Conservation (phyloP, 1,140 invertebrate genomes). For the Drosophila subpulchrella region DNA sequence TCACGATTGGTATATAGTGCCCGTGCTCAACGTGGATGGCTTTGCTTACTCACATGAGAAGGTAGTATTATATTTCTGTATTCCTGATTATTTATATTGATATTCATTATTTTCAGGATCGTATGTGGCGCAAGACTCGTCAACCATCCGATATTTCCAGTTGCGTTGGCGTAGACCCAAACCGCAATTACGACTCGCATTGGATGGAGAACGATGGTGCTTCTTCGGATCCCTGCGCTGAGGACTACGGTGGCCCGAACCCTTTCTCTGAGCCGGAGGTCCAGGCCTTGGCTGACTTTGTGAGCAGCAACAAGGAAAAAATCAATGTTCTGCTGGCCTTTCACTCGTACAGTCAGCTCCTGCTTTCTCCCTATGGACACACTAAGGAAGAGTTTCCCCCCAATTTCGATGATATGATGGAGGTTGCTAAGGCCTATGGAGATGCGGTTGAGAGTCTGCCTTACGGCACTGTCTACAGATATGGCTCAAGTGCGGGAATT, state of each 20-base stretch:
- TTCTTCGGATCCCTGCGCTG: slow-evolving; percentile 86
- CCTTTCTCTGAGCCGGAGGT: slow-evolving; percentile 92
- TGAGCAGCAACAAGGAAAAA: slow-evolving; percentile 84
- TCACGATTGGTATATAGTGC: slow-evolving; percentile 89
- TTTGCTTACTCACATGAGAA: slow-evolving; percentile 87
- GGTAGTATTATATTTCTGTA: slow-evolving; percentile 10
- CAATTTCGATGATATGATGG: slow-evolving; percentile 86
- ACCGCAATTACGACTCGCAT: slow-evolving; percentile 89
- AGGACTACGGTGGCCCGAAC: slow-evolving; percentile 89
- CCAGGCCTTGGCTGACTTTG: slow-evolving; percentile 86
- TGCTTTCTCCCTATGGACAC: slow-evolving; percentile 86
- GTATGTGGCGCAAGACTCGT: slow-evolving; percentile 86
- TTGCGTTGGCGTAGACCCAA: slow-evolving; percentile 88
- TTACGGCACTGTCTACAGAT: slow-evolving; percentile 86
- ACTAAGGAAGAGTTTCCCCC: slow-evolving; percentile 82
- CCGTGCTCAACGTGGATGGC: slow-evolving; percentile 91
- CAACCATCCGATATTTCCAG: slow-evolving; percentile 52
- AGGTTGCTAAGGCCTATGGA: slow-evolving; percentile 85
- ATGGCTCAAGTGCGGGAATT: slow-evolving; percentile 85
- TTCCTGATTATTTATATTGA: background rate
- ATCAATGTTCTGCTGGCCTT: slow-evolving; percentile 86
- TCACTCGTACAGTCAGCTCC: slow-evolving; percentile 85
- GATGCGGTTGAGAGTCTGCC: slow-evolving; percentile 82
- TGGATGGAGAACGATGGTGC: slow-evolving; percentile 86
- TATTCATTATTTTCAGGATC: slow-evolving; percentile 63